Evolutionary conservation across 1,140 invertebrate species (phyloP).

Genomic region (Bombus haemorrhoidalis): DNA sequence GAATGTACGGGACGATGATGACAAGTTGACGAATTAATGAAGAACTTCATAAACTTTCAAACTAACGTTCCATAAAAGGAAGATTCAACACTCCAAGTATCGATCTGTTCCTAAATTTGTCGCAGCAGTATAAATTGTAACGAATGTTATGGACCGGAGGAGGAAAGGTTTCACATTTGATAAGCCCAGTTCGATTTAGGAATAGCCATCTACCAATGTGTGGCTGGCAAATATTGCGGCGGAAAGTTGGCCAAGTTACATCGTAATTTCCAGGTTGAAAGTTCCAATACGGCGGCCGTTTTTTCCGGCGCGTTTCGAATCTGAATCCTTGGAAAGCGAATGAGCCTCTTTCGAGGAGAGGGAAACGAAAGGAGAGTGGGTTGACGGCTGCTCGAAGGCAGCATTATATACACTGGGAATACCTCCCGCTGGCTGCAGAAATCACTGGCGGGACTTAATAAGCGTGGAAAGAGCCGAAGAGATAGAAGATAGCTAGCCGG

Average conservation of each 20-base stretch:
- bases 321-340: constrained; percentile 55
- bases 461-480: constrained; percentile 79
- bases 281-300: not conserved
- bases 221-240: not conserved
- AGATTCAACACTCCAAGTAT: too few relatives aligned
- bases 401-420: constrained; percentile 63
- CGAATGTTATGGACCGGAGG: too few relatives aligned
- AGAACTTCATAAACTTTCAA: not conserved
- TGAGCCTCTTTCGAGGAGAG: constrained; percentile 45
- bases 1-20: not conserved
- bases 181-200: not conserved
- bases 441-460: constrained; percentile 81
- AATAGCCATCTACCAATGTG: not conserved
- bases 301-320: constrained; percentile 33
- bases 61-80: not conserved
- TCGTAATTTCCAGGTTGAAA: constrained; percentile 16
- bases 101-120: too few relatives aligned
- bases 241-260: constrained; percentile 11
- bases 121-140: not conserved
- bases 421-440: constrained; percentile 70
- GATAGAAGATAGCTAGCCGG: constrained; percentile 77
- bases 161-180: not conserved
- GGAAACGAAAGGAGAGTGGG: constrained; percentile 47
- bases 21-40: too few relatives aligned
- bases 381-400: constrained; percentile 65